Base-by-base conservation (phyloP, 2,797 vertebrate species). In the Otus scops region DNA sequence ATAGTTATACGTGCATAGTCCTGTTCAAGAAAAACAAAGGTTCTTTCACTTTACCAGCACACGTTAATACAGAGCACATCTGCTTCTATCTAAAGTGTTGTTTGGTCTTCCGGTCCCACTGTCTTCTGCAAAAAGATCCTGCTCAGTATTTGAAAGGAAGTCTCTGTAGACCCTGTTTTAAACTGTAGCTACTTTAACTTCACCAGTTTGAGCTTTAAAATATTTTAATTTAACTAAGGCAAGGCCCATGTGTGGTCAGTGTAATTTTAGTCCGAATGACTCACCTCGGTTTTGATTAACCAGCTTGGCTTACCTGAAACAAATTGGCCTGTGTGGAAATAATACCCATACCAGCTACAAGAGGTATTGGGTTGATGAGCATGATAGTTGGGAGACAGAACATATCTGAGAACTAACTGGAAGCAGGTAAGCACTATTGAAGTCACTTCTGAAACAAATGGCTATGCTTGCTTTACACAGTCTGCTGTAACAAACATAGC, bases 281-380 rank as follows among this genome's bases (percentile, higher is more conserved):
- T 75, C 47, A 47, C 10, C 18, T 51, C 36, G 54, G 23, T 45
- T 78, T 76, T 69, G 67, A 51, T 85, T 89, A 94, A 41, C 4
- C 27, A 39, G 12, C 24, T 79, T 82, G 63, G 36, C 3, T 92
- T 84, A 48, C 70, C 67, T 67, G 74, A 70, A 84, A 82, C 59
- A 87, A 85, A 94, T 59, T 63, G 20, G 18, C 23, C 43, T 63
- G 10, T n/a, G n/a, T 54, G 67, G 60, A 84, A 90, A 85, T 73
- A 61, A 77, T 39, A 64, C 17, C 32, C 24, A 54, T 30, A 34
- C 7, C 6, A 1, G 11, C 38, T 78, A 21, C 41, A 78, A 75
- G 30, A 90, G 9, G 6, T 78, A 13, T 12, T 36, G 47, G 9
- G 30, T 17, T 45, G 53, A 68, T 57, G 45, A 39, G 28, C 23